Evolutionary conservation across 64 coral and sea anemone species (phyloP).

Genomic region (Stichodactyla helianthus): DNA sequence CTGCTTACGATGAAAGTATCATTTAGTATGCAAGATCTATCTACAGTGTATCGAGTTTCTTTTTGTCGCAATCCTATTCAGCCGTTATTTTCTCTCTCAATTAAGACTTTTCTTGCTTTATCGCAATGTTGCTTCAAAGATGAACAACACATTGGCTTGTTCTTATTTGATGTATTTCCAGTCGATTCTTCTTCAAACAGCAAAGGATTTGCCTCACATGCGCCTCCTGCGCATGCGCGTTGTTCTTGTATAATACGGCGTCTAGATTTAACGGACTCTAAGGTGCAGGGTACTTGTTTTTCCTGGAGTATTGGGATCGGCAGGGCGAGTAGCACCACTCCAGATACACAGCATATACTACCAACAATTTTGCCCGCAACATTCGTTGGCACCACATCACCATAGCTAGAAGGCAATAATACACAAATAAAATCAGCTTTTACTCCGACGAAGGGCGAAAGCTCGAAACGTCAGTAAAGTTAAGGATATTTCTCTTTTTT

Average conservation of each 20-base stretch:
- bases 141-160: background rate
- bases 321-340: conserved; percentile 75
- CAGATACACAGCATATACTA: conserved; percentile 76
- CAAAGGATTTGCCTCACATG: background rate
- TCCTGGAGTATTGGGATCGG: conserved; percentile 92
- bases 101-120: conserved; percentile 19
- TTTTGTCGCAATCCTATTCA: background rate
- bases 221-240: background rate
- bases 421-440: no score
- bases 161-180: background rate
- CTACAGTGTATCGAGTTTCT: background rate
- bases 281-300: conserved; percentile 84
- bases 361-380: conserved; percentile 75
- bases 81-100: conserved; percentile 14
- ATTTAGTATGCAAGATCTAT: background rate
- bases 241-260: conserved; percentile 29
- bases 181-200: background rate
- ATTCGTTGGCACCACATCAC: conserved; percentile 64
- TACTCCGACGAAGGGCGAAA: no score
- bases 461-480: no score
- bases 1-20: background rate
- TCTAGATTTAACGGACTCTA: conserved; percentile 81
- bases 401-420: conserved; percentile 43
- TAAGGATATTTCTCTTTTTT: no score
- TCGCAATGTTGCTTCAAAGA: conserved; percentile 6